Evolutionary conservation across 2,797 vertebrate species (phyloP), one percentile per base, ranked within the genome.

Genomic region (Epinephelus coioides): DNA sequence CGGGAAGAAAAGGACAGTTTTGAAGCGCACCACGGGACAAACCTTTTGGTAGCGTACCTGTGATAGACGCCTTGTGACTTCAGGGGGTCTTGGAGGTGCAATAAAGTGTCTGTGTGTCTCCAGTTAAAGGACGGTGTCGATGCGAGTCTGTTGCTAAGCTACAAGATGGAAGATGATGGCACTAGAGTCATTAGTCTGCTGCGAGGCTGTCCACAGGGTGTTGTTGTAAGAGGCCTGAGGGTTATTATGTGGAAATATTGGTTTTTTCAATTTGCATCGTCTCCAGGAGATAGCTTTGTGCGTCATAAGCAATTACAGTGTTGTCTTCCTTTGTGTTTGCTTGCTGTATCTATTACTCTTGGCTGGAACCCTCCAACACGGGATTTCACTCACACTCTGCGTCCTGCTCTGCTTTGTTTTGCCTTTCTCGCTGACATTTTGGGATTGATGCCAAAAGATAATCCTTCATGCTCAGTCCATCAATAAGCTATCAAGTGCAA

Each of bases 201-300:
- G 63, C n/a, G 38, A 84, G 72, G 65, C 40, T 27, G 57, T 88
- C 85, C 79, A 15, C 64, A 0, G 88, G 81, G 85, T 40, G 78
- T 51, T 86, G 78, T 79, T 81, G 71, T 59, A 19, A 54, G 67
- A 81, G 81, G 73, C 86, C 71, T 50, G 6, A 14, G 81, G 83
- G 82, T 88, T 89, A 83, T 85, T 88, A 82, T 79, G 76, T 67
- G 75, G 84, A 89, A 88, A 85, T 93, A 92, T 90, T 87, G 88
- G 46, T 78, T 86, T 92, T 92, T 90, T 85, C 82, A 84, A 78
- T 92, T 90, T 85, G 84, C 82, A 71, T 82, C 21, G 44, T 84
- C 79, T 87, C 63, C 51, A 60, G 81, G 65, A 83, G 76, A 72
- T 21, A 10, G 77, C 69, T 69, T 49, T 64, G 49, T 79, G 81